Conservation (phyloP, 1,140 invertebrate genomes). For the Tetramorium simillimum region DNA sequence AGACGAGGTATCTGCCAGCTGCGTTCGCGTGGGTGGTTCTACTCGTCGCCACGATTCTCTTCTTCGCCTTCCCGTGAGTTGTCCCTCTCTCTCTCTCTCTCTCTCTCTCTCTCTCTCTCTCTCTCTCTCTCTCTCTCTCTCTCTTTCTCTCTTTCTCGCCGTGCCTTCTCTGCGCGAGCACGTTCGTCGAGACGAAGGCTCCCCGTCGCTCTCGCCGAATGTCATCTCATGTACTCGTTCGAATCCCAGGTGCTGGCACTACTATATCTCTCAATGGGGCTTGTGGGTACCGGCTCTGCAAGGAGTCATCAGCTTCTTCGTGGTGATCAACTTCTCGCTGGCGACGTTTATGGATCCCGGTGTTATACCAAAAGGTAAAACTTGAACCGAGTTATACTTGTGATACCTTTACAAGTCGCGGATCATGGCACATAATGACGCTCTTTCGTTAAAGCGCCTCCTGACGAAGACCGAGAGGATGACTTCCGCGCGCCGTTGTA, state of each 20-base stretch:
- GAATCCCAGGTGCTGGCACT: slow-evolving; percentile 90
- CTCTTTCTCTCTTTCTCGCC: background rate
- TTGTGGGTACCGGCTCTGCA: slow-evolving; percentile 97
- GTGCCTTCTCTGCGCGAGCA: background rate
- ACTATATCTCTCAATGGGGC: slow-evolving; percentile 90
- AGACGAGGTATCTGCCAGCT: slow-evolving; percentile 97
- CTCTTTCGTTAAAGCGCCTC: slow-evolving; percentile 90
- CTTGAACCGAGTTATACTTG: background rate
- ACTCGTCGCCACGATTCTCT: slow-evolving; percentile 94
- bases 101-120: slow-evolving; percentile 9
- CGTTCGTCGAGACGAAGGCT: slow-evolving; percentile 1
- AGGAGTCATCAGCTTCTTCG: slow-evolving; percentile 97
- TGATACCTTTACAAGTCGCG: background rate
- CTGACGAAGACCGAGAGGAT: slow-evolving; percentile 98
- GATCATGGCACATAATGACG: background rate
- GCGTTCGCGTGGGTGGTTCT: slow-evolving; percentile 98
- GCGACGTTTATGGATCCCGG: slow-evolving; percentile 99
- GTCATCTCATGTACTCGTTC: background rate
- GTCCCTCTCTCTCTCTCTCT: slow-evolving; percentile 12
- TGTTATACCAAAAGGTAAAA: slow-evolving; percentile 98
- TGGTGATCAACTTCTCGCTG: slow-evolving; percentile 98
- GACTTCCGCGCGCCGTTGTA: slow-evolving; percentile 99
- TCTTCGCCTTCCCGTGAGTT: slow-evolving; percentile 99
- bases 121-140: background rate
- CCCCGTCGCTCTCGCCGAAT: background rate